Base-by-base conservation (phyloP, 1,140 invertebrate species). In the Neodiprion lecontei region DNA sequence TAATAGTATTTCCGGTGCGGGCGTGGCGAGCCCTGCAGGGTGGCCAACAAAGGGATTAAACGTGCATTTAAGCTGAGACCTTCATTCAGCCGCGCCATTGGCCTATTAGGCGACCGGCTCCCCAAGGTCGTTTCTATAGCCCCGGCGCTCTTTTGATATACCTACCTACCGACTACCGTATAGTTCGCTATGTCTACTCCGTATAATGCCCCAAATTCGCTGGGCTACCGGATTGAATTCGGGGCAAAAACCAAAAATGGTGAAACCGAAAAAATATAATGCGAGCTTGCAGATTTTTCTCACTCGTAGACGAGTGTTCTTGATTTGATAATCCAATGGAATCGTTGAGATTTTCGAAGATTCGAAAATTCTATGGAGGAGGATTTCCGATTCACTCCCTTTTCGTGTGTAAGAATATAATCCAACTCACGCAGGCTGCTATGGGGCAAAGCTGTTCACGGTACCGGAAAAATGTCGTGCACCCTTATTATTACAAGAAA, bases 1-100 rank as follows among this genome's bases (percentile, higher is more conserved):
- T 53, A 76, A 75, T 61, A 76, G 77, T 78, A 76, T 78, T 78
- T 78, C 77, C 77, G 77, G 75, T 76, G 68, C 17, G 48, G 67
- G 67, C 21, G 50, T 74, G 48, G 67, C 75, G 48, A 68, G 75
- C 67, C 67, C 61, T 40, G 28, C 53, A 17, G 53, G 53, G 53
- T 69, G 67, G 21, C 40, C 67, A 47, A 69, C 67, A 69, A 69
- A 69, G 61, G 69, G 67, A 74, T 50, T 68, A 74, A 74, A 50
- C 49, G 67, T 67, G 67, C 66, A 68, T 68, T 74, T 74, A 74
- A 74, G 49, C 14, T 21, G 48, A 74, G 21, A 23, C 67, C 67
- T 69, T 69, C 67, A 69, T 69, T 69, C 67, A 21, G 23, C 21
- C 21, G 7, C 21, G 67, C 17, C 67, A 69, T 69, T 69, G 21